Percentiles rank a stretch among this genome's conserved stretches.
Evolutionary conservation across 2,797 vertebrate species (phyloP).

Genomic region (Amazona finschi): DNA sequence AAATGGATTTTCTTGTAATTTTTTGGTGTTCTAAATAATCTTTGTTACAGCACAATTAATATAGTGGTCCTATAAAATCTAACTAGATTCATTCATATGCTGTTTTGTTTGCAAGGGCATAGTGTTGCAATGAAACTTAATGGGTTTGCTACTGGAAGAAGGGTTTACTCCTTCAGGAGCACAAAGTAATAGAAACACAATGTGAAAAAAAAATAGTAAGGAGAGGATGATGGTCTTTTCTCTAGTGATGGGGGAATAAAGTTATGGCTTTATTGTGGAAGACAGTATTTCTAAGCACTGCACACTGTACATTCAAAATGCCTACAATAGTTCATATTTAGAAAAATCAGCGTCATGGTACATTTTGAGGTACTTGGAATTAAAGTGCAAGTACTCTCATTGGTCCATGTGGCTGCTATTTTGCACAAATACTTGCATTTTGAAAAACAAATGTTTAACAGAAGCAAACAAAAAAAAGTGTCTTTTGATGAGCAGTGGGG

Average conservation of each 20-base stretch:
- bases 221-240: background rate
- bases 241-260: background rate
- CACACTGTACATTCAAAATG: background rate
- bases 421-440: background rate
- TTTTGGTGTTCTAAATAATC: background rate
- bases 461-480: background rate
- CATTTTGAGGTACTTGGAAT: background rate
- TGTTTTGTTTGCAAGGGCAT: background rate
- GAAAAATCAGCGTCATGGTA: background rate
- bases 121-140: background rate
- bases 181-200: background rate
- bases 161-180: background rate
- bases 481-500: background rate
- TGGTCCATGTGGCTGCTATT: background rate
- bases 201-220: background rate
- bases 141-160: background rate
- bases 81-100: background rate
- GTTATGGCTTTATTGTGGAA: background rate
- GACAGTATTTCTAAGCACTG: background rate
- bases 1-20: background rate
- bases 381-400: fast-evolving
- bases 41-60: background rate
- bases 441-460: background rate
- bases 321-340: background rate
- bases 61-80: background rate